These are phyloP conservation scores for Anoplophora glabripennis DNA, from an alignment of 1,140 invertebrate genomes.

Conservation along the genomic window DNA sequence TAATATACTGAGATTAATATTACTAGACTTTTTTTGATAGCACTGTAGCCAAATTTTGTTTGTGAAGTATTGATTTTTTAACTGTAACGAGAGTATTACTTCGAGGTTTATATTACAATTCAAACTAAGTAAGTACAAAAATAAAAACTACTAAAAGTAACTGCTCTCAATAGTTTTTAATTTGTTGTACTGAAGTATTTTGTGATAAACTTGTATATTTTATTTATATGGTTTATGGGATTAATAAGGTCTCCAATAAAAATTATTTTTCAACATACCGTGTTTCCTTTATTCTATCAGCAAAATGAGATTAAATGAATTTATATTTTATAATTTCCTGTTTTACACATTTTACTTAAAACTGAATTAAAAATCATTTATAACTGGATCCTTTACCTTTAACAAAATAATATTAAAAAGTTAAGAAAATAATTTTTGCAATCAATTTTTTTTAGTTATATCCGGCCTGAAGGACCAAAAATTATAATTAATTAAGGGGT, in stretches of 20 bases:
- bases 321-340: too few relatives aligned
- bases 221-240: conserved; percentile 47
- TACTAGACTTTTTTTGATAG: conserved; percentile 13
- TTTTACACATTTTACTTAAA: too few relatives aligned
- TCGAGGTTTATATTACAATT: conserved; percentile 16
- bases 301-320: too few relatives aligned
- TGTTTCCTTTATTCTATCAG: too few relatives aligned
- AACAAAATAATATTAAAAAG: too few relatives aligned
- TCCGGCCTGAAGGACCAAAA: too few relatives aligned
- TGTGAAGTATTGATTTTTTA: background rate
- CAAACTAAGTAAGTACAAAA: conserved; percentile 28
- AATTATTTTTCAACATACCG: conserved; percentile 36
- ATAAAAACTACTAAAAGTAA: conserved; percentile 15
- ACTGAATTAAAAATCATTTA: too few relatives aligned
- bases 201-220: conserved; percentile 47
- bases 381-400: too few relatives aligned
- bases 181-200: conserved; percentile 48
- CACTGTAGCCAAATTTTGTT: conserved; percentile 4
- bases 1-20: conserved; percentile 14
- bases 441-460: too few relatives aligned
- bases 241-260: conserved; percentile 47
- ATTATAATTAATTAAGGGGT: too few relatives aligned
- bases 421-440: too few relatives aligned
- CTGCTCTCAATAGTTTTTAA: conserved; percentile 23
- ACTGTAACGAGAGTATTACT: conserved; percentile 4